Evolutionary conservation across 2,797 vertebrate genomes (phyloP).

Genomic region (Macroramphosus scolopax): DNA sequence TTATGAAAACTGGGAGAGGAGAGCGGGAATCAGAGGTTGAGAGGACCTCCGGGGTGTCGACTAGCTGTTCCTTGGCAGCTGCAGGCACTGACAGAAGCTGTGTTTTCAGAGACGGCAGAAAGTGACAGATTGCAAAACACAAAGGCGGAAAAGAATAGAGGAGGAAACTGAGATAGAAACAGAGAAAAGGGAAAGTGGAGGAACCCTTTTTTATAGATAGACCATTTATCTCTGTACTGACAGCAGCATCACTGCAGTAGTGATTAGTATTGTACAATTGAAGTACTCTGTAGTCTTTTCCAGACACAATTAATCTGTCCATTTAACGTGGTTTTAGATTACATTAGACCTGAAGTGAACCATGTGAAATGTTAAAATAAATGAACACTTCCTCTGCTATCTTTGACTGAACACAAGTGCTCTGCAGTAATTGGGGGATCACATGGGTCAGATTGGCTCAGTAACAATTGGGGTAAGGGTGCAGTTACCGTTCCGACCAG

Average conservation of each 20-base stretch:
- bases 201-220: too few species aligned
- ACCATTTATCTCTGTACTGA: too few species aligned
- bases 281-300: slow-evolving; percentile 9
- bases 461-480: slow-evolving; percentile 30
- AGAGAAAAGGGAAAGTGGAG: too few species aligned
- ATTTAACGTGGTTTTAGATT: slow-evolving; percentile 24
- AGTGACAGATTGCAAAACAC: slow-evolving; percentile 11
- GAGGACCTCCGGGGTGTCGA: slow-evolving; percentile 41
- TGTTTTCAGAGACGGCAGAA: slow-evolving; percentile 18
- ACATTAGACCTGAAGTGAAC: slow-evolving; percentile 32
- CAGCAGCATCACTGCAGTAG: too few species aligned
- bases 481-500: slow-evolving; percentile 40
- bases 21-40: slow-evolving; percentile 23
- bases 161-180: too few species aligned
- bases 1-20: slow-evolving; percentile 6
- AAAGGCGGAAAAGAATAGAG: not conserved
- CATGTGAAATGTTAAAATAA: slow-evolving; percentile 32
- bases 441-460: slow-evolving; percentile 43
- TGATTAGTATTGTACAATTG: slow-evolving; percentile 6
- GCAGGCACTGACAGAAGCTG: slow-evolving; percentile 12
- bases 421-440: slow-evolving; percentile 37
- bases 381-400: slow-evolving; percentile 32
- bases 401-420: slow-evolving; percentile 26
- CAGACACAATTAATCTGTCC: slow-evolving; percentile 16
- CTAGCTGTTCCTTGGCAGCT: slow-evolving; percentile 34